Evolutionary conservation across 2,797 vertebrate genomes (phyloP), one percentile per base, ranked within the genome.

Genomic region (Myotis daubentonii): DNA sequence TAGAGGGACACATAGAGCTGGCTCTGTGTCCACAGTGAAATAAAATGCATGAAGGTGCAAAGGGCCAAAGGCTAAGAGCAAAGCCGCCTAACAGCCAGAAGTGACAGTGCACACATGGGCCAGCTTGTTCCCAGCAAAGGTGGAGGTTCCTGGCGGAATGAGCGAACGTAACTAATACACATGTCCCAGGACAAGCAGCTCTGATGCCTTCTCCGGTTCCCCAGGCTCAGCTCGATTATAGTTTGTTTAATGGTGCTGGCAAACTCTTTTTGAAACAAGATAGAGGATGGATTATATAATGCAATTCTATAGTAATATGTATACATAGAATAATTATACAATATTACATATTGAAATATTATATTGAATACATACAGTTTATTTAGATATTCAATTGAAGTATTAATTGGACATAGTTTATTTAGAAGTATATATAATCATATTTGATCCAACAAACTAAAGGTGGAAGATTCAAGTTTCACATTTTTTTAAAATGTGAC

Each of bases 1-100:
- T 57, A 82, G 68, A 85, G n/a, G 53, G 41, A 71, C 28, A 65
- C 49, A 22, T 17, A 44, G 47, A 84, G 15, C 57, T 86, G 28
- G 51, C 41, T 74, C 49, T 78, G 33, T 70, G 65, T 89, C 74
- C 30, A 23, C 36, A 44, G 25, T 85, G 36, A 95, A 93, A 84
- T 75, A n/a, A 1, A 55, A 44, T 15, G 12, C 71, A 83, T 2
- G 0, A 62, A 72, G 33, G 17, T 78, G 22, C 68, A 66, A 60
- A 44, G 36, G 20, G 6, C 66, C 87, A 57, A 53, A 76, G 53
- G 55, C 55, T 85, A 23, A 49, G 55, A 36, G 44, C 23, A 28
- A 13, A 47, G 23, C 12, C 9, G 5, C 13, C 0, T 82, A 89
- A 66, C 30, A 66, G n/a, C 51, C 19, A 19, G 65, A 89, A 49